A percentile compares a stretch with the other conserved stretches of the same genome.
phyloP scores from a whole-genome alignment of 1,140 invertebrate genomes.

The Heliothis virescens region DNA sequence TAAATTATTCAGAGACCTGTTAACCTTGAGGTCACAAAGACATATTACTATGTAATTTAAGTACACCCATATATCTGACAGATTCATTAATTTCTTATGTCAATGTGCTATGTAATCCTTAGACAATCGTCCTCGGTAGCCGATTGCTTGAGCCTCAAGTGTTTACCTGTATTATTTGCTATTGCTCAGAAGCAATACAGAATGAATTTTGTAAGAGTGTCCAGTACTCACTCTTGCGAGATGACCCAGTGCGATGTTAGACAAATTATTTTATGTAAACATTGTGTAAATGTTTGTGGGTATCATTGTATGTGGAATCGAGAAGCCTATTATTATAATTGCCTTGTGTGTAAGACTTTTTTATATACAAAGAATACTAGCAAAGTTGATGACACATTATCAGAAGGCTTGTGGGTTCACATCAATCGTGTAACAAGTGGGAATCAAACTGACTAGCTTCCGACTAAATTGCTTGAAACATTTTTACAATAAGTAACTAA shows the following conservation, averaged over 20 bases:
- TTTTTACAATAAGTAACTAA: no score
- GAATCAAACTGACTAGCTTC: no score
- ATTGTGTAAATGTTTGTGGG: slow-evolving; percentile 57
- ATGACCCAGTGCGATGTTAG: slow-evolving; percentile 57
- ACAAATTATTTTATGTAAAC: slow-evolving; percentile 71
- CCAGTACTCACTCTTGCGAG: slow-evolving; percentile 47
- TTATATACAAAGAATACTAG: no score
- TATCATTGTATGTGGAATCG: neutral
- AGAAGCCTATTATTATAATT: no score
- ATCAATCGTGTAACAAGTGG: no score
- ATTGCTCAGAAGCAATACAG: slow-evolving; percentile 38
- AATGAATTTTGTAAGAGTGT: slow-evolving; percentile 53
- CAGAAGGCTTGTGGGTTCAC: no score
- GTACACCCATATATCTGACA: slow-evolving; percentile 9
- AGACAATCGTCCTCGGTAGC: slow-evolving; percentile 34
- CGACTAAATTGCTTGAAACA: no score
- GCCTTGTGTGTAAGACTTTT: no score
- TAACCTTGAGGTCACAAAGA: no score
- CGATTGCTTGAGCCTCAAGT: slow-evolving; percentile 17
- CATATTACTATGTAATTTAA: no score
- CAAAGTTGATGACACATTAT: no score
- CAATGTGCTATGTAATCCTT: slow-evolving; percentile 22
- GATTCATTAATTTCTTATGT: slow-evolving; percentile 28
- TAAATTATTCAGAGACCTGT: no score
- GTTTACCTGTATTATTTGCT: slow-evolving; percentile 42